These are phyloP conservation scores for Rhodeus uyekii DNA, from an alignment of 2,797 vertebrate genomes.

Conservation along the genomic window DNA sequence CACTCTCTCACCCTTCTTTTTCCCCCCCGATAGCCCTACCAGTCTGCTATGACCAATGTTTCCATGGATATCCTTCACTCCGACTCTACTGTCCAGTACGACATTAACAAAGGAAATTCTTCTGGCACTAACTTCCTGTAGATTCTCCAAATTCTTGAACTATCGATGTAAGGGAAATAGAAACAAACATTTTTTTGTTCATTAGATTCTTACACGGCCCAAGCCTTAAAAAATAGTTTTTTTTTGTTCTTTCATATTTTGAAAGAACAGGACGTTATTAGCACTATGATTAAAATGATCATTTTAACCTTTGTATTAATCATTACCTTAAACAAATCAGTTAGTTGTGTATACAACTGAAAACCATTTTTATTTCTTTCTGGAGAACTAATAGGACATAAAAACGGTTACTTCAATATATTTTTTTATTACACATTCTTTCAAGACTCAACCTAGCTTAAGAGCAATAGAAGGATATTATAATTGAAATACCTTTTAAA, in stretches of 20 bases:
- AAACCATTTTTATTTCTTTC: neutral
- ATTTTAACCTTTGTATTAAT: neutral
- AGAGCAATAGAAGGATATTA: neutral
- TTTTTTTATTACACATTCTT: neutral
- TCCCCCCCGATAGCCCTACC: slow-evolving; percentile 6
- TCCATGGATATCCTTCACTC: slow-evolving; percentile 8
- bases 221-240: neutral
- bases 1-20: neutral
- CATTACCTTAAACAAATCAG: neutral
- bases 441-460: neutral
- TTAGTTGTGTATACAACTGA: neutral
- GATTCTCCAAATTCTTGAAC: neutral
- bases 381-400: neutral
- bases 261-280: neutral
- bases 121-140: slow-evolving; percentile 70
- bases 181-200: neutral
- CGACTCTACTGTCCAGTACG: slow-evolving; percentile 53
- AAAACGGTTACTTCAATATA: neutral
- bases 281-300: neutral
- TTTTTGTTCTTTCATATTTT: neutral
- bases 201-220: neutral
- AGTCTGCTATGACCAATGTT: slow-evolving; percentile 21
- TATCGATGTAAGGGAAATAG: neutral
- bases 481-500: neutral
- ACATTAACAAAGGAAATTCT: slow-evolving; percentile 52